These are phyloP conservation scores for Rhipidura dahli DNA, from an alignment of 2,113 vertebrate genomes.

Conservation along the genomic window DNA sequence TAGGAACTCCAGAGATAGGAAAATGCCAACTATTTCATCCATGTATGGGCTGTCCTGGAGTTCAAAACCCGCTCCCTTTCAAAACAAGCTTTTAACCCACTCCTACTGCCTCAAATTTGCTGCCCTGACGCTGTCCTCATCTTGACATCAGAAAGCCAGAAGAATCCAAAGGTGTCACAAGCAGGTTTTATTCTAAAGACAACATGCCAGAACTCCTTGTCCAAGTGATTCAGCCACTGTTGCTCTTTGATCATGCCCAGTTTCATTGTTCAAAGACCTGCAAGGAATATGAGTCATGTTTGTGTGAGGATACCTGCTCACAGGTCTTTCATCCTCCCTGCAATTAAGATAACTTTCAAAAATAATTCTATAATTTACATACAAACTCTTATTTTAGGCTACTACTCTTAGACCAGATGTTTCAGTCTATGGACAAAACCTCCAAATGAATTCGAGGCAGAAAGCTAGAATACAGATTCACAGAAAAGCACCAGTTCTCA, in stretches of 20 bases:
- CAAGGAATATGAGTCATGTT: slow-evolving; percentile 14
- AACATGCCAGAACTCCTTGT: background rate
- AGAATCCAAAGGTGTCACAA: background rate
- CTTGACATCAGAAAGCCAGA: background rate
- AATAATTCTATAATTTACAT: background rate
- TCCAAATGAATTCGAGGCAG: background rate
- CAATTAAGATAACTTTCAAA: background rate
- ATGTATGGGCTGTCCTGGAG: background rate
- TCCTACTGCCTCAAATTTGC: background rate
- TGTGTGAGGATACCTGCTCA: background rate
- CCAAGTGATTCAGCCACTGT: slow-evolving; percentile 33
- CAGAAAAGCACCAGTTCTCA: background rate
- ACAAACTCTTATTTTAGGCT: background rate
- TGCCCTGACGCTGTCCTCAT: background rate
- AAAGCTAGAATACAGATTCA: background rate
- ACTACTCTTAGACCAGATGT: background rate
- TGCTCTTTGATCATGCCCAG: background rate
- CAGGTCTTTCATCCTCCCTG: background rate
- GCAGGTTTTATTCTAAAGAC: background rate
- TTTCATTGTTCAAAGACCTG: background rate
- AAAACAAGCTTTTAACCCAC: background rate
- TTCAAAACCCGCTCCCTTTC: background rate
- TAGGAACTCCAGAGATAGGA: background rate
- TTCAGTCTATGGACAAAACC: background rate
- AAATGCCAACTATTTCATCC: background rate